A percentile compares a stretch with the other conserved stretches of the same genome.
Conservation (phyloP, 2,888 invertebrate genomes). For the Drosophila robusta region DNA sequence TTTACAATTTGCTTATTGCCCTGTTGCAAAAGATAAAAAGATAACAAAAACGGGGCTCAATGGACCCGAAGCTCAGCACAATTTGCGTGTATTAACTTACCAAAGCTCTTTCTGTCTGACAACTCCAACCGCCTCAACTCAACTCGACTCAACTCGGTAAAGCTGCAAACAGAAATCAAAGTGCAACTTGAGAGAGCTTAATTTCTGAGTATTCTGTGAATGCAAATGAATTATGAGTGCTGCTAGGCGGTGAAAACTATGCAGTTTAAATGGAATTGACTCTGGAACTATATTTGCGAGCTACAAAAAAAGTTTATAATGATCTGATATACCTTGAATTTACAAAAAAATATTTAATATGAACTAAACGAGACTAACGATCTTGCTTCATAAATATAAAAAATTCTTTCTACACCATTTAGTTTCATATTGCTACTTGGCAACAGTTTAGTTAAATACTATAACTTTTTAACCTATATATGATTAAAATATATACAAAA, state of each 20-base stretch:
- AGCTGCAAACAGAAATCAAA: constrained; percentile 33
- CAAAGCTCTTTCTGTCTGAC: constrained; percentile 12
- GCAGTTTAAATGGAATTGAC: constrained; percentile 12
- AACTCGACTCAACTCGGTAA: not conserved
- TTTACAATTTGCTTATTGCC: constrained; percentile 39
- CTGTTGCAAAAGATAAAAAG: constrained; percentile 15
- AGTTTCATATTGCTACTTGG: too few species aligned
- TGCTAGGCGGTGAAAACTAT: not conserved
- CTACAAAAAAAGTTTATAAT: too few species aligned
- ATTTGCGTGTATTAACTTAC: constrained; percentile 53
- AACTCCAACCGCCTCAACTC: not conserved
- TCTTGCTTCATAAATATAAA: too few species aligned
- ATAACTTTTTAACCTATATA: too few species aligned
- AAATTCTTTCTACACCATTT: too few species aligned
- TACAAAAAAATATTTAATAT: too few species aligned
- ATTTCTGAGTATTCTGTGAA: constrained; percentile 3
- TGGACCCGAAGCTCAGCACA: constrained; percentile 5
- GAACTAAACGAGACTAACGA: too few species aligned
- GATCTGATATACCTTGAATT: too few species aligned
- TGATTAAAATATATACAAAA: too few species aligned
- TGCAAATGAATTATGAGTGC: constrained; percentile 19
- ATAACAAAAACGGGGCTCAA: not conserved
- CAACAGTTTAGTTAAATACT: too few species aligned
- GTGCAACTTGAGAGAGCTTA: constrained; percentile 20
- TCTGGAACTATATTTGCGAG: too few species aligned